Percentiles rank a stretch among this genome's conserved stretches.
These are phyloP conservation scores for Natrix natrix DNA, from an alignment of 2,797 vertebrate species.

Conservation along the genomic window DNA sequence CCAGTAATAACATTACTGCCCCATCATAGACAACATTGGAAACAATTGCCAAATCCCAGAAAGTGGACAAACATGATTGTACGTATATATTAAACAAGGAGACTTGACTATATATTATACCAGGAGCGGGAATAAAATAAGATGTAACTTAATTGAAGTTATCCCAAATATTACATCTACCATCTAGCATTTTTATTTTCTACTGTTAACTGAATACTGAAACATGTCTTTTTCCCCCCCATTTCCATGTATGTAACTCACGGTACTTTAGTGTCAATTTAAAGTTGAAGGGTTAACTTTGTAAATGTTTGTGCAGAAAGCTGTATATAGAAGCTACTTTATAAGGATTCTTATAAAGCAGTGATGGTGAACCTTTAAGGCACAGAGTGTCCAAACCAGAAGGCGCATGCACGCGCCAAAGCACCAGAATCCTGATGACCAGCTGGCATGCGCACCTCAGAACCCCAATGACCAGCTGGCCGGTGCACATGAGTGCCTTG, in stretches of 20 bases:
- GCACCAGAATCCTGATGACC: too few relatives aligned
- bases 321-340: neutral
- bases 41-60: constrained; percentile 25
- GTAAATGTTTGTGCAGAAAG: neutral
- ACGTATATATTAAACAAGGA: constrained; percentile 17
- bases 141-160: constrained; percentile 24
- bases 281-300: neutral
- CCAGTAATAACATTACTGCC: constrained; percentile 77
- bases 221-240: neutral
- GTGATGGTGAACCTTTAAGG: too few relatives aligned
- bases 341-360: neutral
- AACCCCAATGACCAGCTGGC: too few relatives aligned
- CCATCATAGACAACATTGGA: constrained; percentile 49
- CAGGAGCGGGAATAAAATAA: neutral
- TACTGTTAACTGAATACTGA: neutral
- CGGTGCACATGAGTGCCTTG: too few relatives aligned
- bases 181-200: neutral
- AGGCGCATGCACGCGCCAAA: too few relatives aligned
- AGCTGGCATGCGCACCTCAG: too few relatives aligned
- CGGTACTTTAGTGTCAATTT: neutral
- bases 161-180: neutral
- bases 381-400: too few relatives aligned
- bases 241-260: neutral
- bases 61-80: constrained; percentile 25
- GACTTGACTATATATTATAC: constrained; percentile 13